phyloP scores from a whole-genome alignment of 2,113 vertebrate species.

The Pseudopipra pipra region DNA sequence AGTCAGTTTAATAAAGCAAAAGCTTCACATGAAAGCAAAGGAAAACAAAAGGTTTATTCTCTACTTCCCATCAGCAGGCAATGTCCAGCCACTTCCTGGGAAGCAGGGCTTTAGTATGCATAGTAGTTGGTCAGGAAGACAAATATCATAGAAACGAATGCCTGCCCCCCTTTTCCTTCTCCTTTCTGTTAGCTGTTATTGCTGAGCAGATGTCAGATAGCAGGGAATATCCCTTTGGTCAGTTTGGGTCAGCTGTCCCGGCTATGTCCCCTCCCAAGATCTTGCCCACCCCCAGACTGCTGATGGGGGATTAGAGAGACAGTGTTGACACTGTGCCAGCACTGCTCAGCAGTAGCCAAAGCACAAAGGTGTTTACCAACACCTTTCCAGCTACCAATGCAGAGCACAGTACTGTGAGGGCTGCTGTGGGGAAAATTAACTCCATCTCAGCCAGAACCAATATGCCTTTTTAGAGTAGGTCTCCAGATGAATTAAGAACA shows the following conservation, averaged over 20 bases:
- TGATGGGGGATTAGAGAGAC: background rate
- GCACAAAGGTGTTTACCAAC: background rate
- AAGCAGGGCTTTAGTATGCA: background rate
- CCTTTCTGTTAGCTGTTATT: background rate
- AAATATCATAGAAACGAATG: fast-evolving
- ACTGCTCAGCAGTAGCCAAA: background rate
- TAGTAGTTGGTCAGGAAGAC: background rate
- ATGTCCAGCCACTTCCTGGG: background rate
- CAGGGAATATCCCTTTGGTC: background rate
- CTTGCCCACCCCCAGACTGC: background rate
- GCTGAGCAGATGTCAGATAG: background rate
- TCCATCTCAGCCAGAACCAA: background rate
- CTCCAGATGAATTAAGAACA: background rate
- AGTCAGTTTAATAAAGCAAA: background rate
- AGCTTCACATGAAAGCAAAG: background rate
- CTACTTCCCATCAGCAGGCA: background rate
- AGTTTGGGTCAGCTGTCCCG: background rate
- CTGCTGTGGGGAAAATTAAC: background rate
- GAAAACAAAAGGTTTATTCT: background rate
- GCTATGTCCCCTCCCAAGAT: background rate
- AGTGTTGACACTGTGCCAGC: background rate
- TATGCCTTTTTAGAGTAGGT: background rate
- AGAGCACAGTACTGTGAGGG: background rate
- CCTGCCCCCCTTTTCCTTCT: background rate
- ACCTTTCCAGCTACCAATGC: background rate